Percentiles rank a stretch among this genome's conserved stretches.
These are phyloP conservation scores for Atlantisia rogersi DNA, from an alignment of 2,113 vertebrate genomes.

Conservation along the genomic window DNA sequence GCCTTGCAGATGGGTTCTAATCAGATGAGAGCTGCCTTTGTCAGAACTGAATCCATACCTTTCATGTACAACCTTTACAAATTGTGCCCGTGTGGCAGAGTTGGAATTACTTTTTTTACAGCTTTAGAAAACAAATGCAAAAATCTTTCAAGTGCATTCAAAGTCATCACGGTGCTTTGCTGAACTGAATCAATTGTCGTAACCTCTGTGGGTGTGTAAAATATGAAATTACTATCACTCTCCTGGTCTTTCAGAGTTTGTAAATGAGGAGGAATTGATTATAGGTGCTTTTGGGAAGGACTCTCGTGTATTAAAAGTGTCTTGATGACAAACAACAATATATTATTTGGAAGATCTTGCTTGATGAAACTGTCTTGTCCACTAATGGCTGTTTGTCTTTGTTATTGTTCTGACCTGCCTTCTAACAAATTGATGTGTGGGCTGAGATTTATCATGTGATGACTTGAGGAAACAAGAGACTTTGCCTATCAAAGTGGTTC, in stretches of 20 bases:
- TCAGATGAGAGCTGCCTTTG: slow-evolving; percentile 56
- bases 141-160: slow-evolving; percentile 80
- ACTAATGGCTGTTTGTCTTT: slow-evolving; percentile 66
- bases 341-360: slow-evolving; percentile 64
- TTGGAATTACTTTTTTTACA: slow-evolving; percentile 72
- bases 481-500: neutral
- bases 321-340: slow-evolving; percentile 72
- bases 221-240: slow-evolving; percentile 75
- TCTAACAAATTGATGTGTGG: slow-evolving; percentile 60
- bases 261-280: slow-evolving; percentile 79
- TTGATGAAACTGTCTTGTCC: slow-evolving; percentile 72
- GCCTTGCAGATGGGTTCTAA: slow-evolving; percentile 54
- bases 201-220: slow-evolving; percentile 79
- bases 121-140: slow-evolving; percentile 77
- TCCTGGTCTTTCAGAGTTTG: slow-evolving; percentile 44
- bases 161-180: slow-evolving; percentile 75
- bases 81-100: slow-evolving; percentile 65
- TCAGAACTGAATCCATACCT: slow-evolving; percentile 59
- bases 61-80: slow-evolving; percentile 73
- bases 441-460: slow-evolving; percentile 42
- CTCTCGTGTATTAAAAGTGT: slow-evolving; percentile 64
- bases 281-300: slow-evolving; percentile 61
- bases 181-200: slow-evolving; percentile 73
- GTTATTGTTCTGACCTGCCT: slow-evolving; percentile 56
- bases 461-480: slow-evolving; percentile 26